Percentiles rank a stretch among this genome's conserved stretches.
These are phyloP conservation scores for Leuctra nigra DNA, from an alignment of 2,888 invertebrate species.

Conservation along the genomic window DNA sequence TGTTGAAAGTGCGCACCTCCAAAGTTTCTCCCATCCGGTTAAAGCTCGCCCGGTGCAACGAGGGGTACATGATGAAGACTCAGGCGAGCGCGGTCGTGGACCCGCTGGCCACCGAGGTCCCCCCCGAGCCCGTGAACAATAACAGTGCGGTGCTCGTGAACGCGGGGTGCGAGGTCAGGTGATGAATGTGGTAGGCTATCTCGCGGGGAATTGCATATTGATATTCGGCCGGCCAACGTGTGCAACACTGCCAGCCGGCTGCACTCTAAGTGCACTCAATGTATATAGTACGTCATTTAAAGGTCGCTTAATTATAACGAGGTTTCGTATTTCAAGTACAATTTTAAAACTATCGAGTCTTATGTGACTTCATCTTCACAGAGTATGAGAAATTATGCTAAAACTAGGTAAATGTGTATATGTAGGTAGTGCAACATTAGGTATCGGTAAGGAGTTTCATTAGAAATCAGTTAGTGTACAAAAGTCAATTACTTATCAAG, in stretches of 20 bases:
- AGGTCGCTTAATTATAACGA: too few relatives aligned
- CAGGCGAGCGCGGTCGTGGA: slow-evolving; percentile 36
- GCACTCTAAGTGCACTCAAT: slow-evolving; percentile 25
- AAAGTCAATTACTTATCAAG: slow-evolving; percentile 46
- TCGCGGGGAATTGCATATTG: slow-evolving; percentile 34
- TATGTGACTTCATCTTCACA: too few relatives aligned
- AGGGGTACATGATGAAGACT: slow-evolving; percentile 55
- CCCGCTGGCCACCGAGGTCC: slow-evolving; percentile 34
- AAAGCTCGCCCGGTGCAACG: slow-evolving; percentile 74
- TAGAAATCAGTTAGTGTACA: slow-evolving; percentile 39
- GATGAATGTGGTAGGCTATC: slow-evolving; percentile 46
- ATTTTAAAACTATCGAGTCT: too few relatives aligned
- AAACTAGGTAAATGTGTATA: neutral
- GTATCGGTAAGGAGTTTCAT: too few relatives aligned
- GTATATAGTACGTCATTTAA: too few relatives aligned
- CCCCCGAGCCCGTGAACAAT: slow-evolving; percentile 34
- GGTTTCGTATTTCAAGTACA: too few relatives aligned
- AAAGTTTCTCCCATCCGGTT: slow-evolving; percentile 74
- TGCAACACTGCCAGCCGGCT: slow-evolving; percentile 19
- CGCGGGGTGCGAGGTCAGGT: slow-evolving; percentile 84
- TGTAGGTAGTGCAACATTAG: too few relatives aligned
- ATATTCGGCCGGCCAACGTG: slow-evolving; percentile 22
- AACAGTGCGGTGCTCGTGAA: slow-evolving; percentile 51
- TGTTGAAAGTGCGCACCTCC: slow-evolving; percentile 54
- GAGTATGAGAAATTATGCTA: too few relatives aligned